Evolutionary conservation across 2,797 vertebrate genomes (phyloP), one percentile per base, ranked within the genome.

Genomic region (Trematomus bernacchii): DNA sequence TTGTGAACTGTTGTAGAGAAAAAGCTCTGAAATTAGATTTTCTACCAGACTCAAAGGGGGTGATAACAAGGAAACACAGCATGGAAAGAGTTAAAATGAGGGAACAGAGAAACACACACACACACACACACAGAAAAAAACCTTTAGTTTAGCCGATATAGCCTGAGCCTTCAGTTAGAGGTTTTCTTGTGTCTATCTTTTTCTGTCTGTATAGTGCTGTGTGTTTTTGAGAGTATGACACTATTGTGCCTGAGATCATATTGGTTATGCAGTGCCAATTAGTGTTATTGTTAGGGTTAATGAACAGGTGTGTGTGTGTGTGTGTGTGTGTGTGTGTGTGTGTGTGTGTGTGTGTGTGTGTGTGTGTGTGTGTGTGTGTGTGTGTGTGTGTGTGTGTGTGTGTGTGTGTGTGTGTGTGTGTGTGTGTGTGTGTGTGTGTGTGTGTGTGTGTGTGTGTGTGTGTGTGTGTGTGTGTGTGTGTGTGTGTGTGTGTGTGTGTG

Each of bases 91-190:
- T 75, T 79, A 51, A 82, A 72, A 65, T 13, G 16, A 60, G 40
- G 40, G 30, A 55, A 63, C 59, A 37, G 15, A 9, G 53, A 46
- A 15, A 23, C 54, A 27, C 59, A 72, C 57, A 37, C 16, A 30
- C 59, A 50, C 46, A 40, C 48, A 59, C 44, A 57, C 66, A 58
- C 60, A 66, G 27, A 27, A 27, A 27, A 27, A 27, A 27, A 27
- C 66, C 60, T 91, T 76, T 64, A 73, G 62, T 54, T 84, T 81
- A 77, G 73, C 64, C 71, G 80, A 72, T 80, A 76, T 64, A 77
- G 51, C 69, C 68, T 43, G 47, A 66, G 44, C 73, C 63, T 66
- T 76, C 77, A 74, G 58, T 69, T 80, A 72, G 73, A 77, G 52
- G 54, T 57, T 67, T 37, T 66, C 33, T 77, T 27, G 33, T 21